A percentile compares a stretch with the other conserved stretches of the same genome.
These are phyloP conservation scores for Pangasius macronema DNA, from an alignment of 2,797 vertebrate species.

Conservation along the genomic window DNA sequence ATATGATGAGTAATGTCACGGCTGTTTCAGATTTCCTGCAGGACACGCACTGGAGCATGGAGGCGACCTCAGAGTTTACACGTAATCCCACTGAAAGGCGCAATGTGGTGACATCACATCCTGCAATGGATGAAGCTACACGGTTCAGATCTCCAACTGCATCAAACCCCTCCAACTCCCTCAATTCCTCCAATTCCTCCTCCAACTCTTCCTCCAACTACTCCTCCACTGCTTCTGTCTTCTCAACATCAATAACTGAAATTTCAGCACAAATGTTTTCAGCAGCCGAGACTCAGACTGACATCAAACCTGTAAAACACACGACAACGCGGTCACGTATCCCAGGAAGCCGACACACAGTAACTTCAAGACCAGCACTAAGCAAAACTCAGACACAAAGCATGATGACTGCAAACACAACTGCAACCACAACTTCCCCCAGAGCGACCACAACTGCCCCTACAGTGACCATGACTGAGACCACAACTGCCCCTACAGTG, in stretches of 20 bases:
- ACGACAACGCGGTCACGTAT: background rate
- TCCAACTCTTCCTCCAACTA: background rate
- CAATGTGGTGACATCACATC: background rate
- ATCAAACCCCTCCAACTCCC: background rate
- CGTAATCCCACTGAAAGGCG: background rate
- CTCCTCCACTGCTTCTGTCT: background rate
- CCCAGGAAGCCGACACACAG: background rate
- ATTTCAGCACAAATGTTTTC: constrained; percentile 12
- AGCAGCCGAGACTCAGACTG: background rate
- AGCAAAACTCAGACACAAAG: background rate
- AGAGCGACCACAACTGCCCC: background rate
- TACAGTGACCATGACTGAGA: background rate
- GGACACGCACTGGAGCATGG: background rate
- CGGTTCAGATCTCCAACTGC: constrained; percentile 1
- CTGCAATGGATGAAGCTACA: background rate
- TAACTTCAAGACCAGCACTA: background rate
- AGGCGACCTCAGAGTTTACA: background rate
- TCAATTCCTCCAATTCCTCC: background rate
- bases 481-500: background rate
- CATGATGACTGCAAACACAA: background rate
- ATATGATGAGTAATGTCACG: background rate
- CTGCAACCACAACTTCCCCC: background rate
- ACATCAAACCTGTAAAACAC: background rate
- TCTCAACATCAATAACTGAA: constrained; percentile 5
- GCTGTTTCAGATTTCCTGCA: constrained; percentile 9